A percentile compares a stretch with the other conserved stretches of the same genome.
phyloP scores from a whole-genome alignment of 2,797 vertebrate species.

The Euthynnus affinis region DNA sequence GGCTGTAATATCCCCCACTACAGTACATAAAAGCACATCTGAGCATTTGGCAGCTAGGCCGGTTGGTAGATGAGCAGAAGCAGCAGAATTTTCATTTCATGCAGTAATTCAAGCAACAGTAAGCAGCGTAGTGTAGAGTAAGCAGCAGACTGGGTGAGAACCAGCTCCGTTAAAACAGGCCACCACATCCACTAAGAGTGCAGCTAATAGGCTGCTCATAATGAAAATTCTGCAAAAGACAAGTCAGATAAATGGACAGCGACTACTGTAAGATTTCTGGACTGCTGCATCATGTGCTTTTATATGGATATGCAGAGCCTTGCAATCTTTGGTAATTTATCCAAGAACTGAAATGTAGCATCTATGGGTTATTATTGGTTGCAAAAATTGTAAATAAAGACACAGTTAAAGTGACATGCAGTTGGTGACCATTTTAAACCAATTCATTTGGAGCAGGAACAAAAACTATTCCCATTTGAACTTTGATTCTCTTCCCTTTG shows the following conservation, averaged over 20 bases:
- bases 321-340: slow-evolving; percentile 2
- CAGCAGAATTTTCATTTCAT: slow-evolving; percentile 62
- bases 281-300: not conserved
- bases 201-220: not conserved
- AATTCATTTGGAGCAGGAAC: not conserved
- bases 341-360: not conserved
- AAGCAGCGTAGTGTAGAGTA: not conserved
- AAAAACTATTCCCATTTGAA: not conserved
- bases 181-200: not conserved
- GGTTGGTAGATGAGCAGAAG: slow-evolving; percentile 60
- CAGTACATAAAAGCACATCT: slow-evolving; percentile 72
- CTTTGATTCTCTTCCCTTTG: not conserved
- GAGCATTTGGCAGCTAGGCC: slow-evolving; percentile 59
- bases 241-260: not conserved
- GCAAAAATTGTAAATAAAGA: not conserved
- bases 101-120: slow-evolving; percentile 59
- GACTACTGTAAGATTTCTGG: slow-evolving; percentile 7
- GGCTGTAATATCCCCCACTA: slow-evolving; percentile 40
- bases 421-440: not conserved
- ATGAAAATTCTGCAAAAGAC: not conserved
- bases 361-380: not conserved
- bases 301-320: not conserved
- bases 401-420: not conserved
- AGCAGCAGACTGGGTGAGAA: slow-evolving; percentile 30
- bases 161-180: not conserved